These are phyloP conservation scores for Archegozetes longisetosus DNA, from an alignment of 1,140 invertebrate species.

Conservation along the genomic window DNA sequence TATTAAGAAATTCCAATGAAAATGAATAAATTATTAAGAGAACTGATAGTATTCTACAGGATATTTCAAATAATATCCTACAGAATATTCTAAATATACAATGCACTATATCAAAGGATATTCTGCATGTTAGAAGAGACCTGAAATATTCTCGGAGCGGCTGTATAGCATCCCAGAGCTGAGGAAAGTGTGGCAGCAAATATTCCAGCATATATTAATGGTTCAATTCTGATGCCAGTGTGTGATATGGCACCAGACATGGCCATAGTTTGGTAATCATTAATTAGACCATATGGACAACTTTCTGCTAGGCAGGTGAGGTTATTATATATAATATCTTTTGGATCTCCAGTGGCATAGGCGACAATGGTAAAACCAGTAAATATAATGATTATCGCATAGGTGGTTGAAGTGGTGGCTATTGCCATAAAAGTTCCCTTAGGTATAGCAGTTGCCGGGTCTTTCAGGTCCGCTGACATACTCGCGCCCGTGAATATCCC, in stretches of 20 bases:
- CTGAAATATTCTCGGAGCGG: background rate
- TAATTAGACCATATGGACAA: conserved; percentile 9
- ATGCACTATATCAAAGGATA: no score
- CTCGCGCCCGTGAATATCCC: conserved; percentile 83
- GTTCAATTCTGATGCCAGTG: conserved; percentile 3
- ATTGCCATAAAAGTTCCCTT: background rate
- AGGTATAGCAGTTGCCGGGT: conserved; percentile 25
- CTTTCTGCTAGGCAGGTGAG: background rate
- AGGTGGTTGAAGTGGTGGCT: background rate
- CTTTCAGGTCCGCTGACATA: conserved; percentile 81
- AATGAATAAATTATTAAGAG: no score
- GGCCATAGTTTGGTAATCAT: conserved; percentile 5
- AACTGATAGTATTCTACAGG: no score
- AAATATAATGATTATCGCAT: background rate
- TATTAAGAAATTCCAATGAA: no score
- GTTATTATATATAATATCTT: background rate
- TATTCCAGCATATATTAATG: background rate
- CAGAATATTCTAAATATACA: no score
- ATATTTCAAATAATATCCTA: no score
- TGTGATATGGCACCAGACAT: background rate
- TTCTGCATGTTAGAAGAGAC: no score
- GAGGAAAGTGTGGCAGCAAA: background rate
- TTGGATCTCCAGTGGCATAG: background rate
- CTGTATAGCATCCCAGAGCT: background rate
- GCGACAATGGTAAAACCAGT: background rate